Evolutionary conservation across 2,797 vertebrate species (phyloP), one percentile per base, ranked within the genome.

Genomic region (Sebastes goodei): DNA sequence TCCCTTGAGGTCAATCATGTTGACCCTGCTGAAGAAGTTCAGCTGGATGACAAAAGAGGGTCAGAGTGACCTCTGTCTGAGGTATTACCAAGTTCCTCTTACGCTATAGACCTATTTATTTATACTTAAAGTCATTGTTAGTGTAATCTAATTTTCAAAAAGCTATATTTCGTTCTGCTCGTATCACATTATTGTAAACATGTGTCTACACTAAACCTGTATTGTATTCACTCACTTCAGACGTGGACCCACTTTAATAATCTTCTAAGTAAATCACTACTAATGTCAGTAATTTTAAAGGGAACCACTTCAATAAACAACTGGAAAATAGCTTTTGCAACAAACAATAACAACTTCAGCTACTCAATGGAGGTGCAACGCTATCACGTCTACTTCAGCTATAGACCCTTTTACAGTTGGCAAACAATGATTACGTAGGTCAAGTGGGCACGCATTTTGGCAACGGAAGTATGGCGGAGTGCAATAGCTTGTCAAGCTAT

Each of bases 1-100:
- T 82, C 63, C 85, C 83, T 11, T 2, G 70, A 73, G 89, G 74
- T 81, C 82, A 77, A 10, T 62, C 60, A 30, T 32, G 69, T 71
- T 73, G 32, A 87, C 68, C 71, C 49, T 62, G 74, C 52, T 46
- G 30, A 52, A 72, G 80, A 74, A 23, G 81, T 81, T 84, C 87
- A 90, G 86, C 88, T 90, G 84, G 78, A 76, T 23, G 56, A 33
- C 35, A 64, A 38, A 27, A 21, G 10, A 78, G 57, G 6, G 9
- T 32, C 75, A 20, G 32, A 11, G 5, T 21, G 55, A 78, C 46
- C 30, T 65, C 67, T 38, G 7, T 35, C 61, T 68, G 65, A 70
- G 29, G 8, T 21, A 12, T 32, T 7, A 10, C 12, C 25, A 10
- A 6, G 7, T 53, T 42, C 62, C 3, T 52, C 12, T 64, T 10